phyloP scores from a whole-genome alignment of 2,888 invertebrate species.

The Lasioglossum figueresi region DNA sequence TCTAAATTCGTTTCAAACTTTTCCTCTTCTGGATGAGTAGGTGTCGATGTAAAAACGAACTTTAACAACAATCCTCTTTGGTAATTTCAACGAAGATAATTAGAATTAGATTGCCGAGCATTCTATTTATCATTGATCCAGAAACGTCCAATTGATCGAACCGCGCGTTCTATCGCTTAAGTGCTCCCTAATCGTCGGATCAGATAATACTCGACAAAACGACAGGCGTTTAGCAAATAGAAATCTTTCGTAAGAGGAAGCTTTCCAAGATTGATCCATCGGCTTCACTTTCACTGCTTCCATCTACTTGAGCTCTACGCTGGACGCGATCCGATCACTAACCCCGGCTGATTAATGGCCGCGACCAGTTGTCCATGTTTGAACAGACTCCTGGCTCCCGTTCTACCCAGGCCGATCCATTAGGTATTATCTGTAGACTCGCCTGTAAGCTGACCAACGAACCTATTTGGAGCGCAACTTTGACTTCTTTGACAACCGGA shows the following conservation, averaged over 20 bases:
- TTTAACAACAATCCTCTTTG: too few relatives aligned
- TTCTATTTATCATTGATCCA: too few relatives aligned
- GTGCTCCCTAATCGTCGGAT: not conserved
- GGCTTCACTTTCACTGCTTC: constrained; percentile 33
- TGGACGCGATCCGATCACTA: not conserved
- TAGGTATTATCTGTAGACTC: constrained; percentile 11
- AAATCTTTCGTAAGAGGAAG: constrained; percentile 6
- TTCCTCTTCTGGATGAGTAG: too few relatives aligned
- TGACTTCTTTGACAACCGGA: constrained; percentile 17
- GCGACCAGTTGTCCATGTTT: constrained; percentile 8
- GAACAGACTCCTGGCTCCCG: constrained; percentile 30
- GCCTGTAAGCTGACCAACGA: not conserved
- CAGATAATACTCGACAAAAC: not conserved
- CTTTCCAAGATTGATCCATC: constrained; percentile 15
- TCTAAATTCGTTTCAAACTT: too few relatives aligned
- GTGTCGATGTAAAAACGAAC: too few relatives aligned
- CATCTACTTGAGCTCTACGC: not conserved
- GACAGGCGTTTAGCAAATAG: not conserved
- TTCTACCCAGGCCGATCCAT: constrained; percentile 6
- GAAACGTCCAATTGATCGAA: too few relatives aligned
- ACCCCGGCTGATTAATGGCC: constrained; percentile 32
- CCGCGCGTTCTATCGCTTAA: too few relatives aligned
- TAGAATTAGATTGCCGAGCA: too few relatives aligned
- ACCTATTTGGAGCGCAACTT: constrained; percentile 7
- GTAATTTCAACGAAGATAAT: too few relatives aligned